phyloP scores from a whole-genome alignment of 30 jellyfish, hydroid and myxozoan genomes.

The Phacellophora camtschatica region DNA sequence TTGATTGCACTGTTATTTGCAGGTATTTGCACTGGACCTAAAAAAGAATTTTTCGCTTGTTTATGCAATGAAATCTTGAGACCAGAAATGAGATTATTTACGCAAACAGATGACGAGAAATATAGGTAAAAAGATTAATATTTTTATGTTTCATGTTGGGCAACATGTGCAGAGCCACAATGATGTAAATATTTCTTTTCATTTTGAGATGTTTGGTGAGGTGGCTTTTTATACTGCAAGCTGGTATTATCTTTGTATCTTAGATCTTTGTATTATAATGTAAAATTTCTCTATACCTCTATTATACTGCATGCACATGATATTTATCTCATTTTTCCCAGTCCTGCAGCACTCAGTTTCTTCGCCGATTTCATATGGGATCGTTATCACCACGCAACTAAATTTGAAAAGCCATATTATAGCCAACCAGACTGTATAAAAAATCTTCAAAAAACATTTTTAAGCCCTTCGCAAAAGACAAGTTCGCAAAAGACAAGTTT shows the following conservation, averaged over 20 bases:
- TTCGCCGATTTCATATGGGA: constrained; percentile 38
- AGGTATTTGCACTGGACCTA: constrained; percentile 88
- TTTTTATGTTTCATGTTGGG: background rate
- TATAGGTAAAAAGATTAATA: constrained; percentile 50
- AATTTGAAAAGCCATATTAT: background rate
- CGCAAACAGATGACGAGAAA: constrained; percentile 46
- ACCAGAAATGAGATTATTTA: constrained; percentile 45
- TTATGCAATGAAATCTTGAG: constrained; percentile 43
- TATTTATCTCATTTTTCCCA: too few relatives aligned
- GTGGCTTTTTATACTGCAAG: too few relatives aligned
- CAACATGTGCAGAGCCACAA: background rate
- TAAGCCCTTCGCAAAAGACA: background rate
- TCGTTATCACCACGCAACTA: background rate
- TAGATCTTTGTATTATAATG: background rate
- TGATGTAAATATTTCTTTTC: background rate
- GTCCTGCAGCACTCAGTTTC: constrained; percentile 35
- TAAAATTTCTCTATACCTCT: too few relatives aligned
- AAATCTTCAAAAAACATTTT: background rate
- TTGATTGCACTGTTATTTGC: too few relatives aligned
- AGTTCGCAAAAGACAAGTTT: background rate
- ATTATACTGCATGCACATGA: too few relatives aligned
- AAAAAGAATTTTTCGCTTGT: constrained; percentile 69
- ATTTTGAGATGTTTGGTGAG: too few relatives aligned
- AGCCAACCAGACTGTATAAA: background rate
- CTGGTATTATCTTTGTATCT: too few relatives aligned